phyloP scores from a whole-genome alignment of 2,888 invertebrate species.

The Melikaiella ostensackeni region DNA sequence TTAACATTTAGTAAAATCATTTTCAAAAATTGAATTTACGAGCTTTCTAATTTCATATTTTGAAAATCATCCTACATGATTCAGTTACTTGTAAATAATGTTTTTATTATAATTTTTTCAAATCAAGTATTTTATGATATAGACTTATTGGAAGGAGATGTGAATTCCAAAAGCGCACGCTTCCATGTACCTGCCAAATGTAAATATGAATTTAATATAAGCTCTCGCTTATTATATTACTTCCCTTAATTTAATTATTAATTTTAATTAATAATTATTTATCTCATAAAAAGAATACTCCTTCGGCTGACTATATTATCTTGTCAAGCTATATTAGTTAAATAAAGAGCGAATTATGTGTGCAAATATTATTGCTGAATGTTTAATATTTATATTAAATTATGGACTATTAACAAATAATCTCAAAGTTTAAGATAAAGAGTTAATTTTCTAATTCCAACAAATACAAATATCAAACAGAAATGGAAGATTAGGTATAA shows the following conservation, averaged over 20 bases:
- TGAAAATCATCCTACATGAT: neutral
- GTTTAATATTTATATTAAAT: neutral
- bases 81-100: neutral
- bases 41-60: neutral
- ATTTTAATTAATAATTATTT: neutral
- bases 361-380: neutral
- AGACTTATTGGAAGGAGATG: conserved; percentile 30
- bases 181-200: conserved; percentile 69
- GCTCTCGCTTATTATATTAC: conserved; percentile 1
- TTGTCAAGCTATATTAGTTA: neutral
- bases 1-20: neutral
- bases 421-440: neutral
- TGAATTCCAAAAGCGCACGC: conserved; percentile 64
- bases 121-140: neutral
- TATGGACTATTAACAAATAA: neutral
- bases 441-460: neutral
- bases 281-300: neutral
- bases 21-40: too few species aligned
- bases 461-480: neutral
- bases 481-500: neutral
- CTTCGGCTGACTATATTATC: neutral
- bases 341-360: neutral
- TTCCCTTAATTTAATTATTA: neutral
- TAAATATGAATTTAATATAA: conserved; percentile 49
- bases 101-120: neutral